Evolutionary conservation across 1,140 invertebrate species (phyloP).

Genomic region (Portunus trituberculatus): DNA sequence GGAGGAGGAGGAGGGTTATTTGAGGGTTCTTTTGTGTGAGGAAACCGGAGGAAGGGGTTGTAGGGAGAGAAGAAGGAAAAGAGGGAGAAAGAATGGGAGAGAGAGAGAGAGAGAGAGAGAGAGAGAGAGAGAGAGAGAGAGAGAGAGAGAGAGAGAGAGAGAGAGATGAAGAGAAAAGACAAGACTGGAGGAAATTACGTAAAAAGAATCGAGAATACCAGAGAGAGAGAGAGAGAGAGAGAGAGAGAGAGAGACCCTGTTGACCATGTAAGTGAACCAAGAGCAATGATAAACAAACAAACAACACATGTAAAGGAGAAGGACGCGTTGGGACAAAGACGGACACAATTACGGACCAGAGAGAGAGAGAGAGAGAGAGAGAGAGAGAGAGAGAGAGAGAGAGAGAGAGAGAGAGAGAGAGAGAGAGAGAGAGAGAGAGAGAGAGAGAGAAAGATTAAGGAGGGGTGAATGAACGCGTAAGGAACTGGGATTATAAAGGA

Average conservation of each 20-base stretch:
- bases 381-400: constrained; percentile 35
- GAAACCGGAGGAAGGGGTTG: background rate
- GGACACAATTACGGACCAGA: background rate
- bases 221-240: background rate
- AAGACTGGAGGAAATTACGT: background rate
- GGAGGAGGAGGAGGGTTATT: background rate
- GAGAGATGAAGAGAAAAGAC: too few relatives aligned
- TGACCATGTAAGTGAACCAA: background rate
- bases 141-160: background rate
- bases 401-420: constrained; percentile 34
- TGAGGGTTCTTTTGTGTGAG: background rate
- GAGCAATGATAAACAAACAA: background rate
- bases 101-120: background rate
- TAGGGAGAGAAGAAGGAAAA: background rate
- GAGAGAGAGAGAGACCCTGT: background rate
- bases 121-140: background rate
- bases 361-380: constrained; percentile 45
- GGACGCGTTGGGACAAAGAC: background rate
- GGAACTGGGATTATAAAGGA: background rate
- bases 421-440: background rate
- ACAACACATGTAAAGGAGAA: background rate
- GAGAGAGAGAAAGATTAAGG: background rate
- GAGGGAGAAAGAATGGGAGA: background rate
- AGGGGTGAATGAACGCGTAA: background rate
- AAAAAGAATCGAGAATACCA: background rate